Percentiles rank a stretch among this genome's conserved stretches.
These are phyloP conservation scores for Cremastinae sp. DNA, from an alignment of 2,888 invertebrate species.

Conservation along the genomic window DNA sequence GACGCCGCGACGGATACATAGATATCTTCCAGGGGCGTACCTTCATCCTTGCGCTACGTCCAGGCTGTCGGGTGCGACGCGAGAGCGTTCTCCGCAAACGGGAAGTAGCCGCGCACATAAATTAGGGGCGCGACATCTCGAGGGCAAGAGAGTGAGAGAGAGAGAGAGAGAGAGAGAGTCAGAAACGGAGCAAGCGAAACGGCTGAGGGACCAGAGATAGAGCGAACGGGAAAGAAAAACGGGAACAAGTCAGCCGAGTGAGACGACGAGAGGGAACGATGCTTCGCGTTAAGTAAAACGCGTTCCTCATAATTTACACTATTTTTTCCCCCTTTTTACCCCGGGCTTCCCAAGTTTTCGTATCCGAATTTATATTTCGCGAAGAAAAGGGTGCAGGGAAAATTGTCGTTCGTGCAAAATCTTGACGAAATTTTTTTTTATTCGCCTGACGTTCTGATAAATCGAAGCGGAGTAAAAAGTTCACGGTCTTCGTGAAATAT, in stretches of 20 bases:
- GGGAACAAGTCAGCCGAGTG: conserved; percentile 50
- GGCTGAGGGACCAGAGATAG: conserved; percentile 27
- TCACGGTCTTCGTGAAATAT: no score
- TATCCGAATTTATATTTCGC: conserved; percentile 13
- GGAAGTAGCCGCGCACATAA: conserved; percentile 76
- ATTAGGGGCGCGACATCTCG: conserved; percentile 74
- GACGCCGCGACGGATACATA: conserved; percentile 78
- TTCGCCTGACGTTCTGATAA: no score
- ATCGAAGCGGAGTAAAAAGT: no score
- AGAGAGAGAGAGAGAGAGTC: conserved; percentile 36
- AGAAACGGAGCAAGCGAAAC: conserved; percentile 34
- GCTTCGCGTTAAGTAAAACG: conserved; percentile 58
- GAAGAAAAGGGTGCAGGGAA: background rate
- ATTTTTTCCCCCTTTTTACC: conserved; percentile 43
- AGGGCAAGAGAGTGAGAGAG: conserved; percentile 60
- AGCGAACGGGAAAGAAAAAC: conserved; percentile 59
- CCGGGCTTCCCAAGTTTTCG: conserved; percentile 19
- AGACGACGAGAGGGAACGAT: conserved; percentile 50
- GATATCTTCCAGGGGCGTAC: conserved; percentile 77
- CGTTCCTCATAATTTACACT: conserved; percentile 58
- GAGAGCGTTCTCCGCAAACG: conserved; percentile 69
- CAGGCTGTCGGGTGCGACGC: conserved; percentile 71
- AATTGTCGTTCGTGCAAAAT: no score
- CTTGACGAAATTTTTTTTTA: background rate
- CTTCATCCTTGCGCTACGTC: conserved; percentile 70